These are phyloP conservation scores for Neosalanx taihuensis DNA, from an alignment of 2,797 vertebrate species.

Conservation along the genomic window DNA sequence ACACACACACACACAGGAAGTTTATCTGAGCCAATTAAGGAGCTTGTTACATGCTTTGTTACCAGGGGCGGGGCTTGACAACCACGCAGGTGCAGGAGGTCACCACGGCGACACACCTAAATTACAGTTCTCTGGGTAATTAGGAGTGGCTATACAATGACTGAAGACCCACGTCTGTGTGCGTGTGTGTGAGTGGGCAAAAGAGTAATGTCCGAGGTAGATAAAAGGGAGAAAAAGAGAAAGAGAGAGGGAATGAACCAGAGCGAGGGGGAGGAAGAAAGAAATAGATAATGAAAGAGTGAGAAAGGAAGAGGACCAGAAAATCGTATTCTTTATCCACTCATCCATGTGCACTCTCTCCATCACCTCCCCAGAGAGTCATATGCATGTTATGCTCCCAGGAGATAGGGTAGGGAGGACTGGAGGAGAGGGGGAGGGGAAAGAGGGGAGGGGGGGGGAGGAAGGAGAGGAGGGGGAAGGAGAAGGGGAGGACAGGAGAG, in stretches of 20 bases:
- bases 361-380: not conserved
- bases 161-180: not conserved
- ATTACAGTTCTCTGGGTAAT: constrained; percentile 54
- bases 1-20: not conserved
- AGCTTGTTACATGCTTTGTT: constrained; percentile 47
- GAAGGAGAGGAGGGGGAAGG: too few relatives aligned
- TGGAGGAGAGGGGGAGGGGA: too few relatives aligned
- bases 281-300: not conserved
- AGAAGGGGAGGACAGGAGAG: too few relatives aligned
- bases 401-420: not conserved
- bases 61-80: constrained; percentile 44
- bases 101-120: constrained; percentile 35
- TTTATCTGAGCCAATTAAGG: constrained; percentile 36
- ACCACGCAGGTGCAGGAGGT: constrained; percentile 41
- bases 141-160: constrained; percentile 46
- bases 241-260: not conserved
- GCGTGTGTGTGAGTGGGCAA: not conserved
- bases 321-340: constrained; percentile 1
- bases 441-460: too few relatives aligned
- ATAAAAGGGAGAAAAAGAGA: not conserved
- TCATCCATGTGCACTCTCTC: constrained; percentile 3
- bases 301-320: not conserved
- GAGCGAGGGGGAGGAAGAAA: not conserved
- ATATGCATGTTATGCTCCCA: not conserved
- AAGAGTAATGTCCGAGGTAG: too few relatives aligned